Percentiles rank a stretch among this genome's conserved stretches.
These are phyloP conservation scores for Blera fallax DNA, from an alignment of 2,888 invertebrate species.

Conservation along the genomic window DNA sequence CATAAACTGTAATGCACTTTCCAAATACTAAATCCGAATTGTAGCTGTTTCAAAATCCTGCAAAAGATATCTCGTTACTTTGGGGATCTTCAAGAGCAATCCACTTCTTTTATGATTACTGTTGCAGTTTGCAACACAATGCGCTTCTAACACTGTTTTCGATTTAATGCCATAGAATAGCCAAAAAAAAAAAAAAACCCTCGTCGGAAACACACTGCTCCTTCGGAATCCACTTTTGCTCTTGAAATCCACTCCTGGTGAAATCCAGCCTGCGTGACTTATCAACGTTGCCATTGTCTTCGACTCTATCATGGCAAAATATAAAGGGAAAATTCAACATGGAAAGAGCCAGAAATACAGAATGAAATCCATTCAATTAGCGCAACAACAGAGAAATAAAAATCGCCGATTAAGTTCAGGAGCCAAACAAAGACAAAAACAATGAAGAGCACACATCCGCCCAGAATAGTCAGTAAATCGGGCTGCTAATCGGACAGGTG, in stretches of 20 bases:
- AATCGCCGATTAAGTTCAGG: slow-evolving; percentile 47
- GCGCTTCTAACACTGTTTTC: background rate
- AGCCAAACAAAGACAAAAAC: slow-evolving; percentile 52
- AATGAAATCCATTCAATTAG: slow-evolving; percentile 59
- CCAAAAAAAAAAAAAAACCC: background rate
- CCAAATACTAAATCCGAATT: background rate
- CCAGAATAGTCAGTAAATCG: slow-evolving; percentile 49
- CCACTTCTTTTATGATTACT: slow-evolving; percentile 38
- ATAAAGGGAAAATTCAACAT: background rate
- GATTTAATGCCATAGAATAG: background rate
- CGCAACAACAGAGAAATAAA: slow-evolving; percentile 45
- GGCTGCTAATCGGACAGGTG: slow-evolving; percentile 67
- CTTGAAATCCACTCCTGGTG: slow-evolving; percentile 48
- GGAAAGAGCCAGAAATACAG: background rate
- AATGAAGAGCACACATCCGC: slow-evolving; percentile 45
- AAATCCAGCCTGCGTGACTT: slow-evolving; percentile 54
- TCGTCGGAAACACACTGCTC: slow-evolving; percentile 17
- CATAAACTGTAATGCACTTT: background rate
- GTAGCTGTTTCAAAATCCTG: background rate
- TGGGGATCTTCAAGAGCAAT: slow-evolving; percentile 4
- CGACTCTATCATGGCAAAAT: background rate
- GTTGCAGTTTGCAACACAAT: background rate
- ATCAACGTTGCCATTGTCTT: slow-evolving; percentile 28
- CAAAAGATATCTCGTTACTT: background rate
- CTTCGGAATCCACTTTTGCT: slow-evolving; percentile 50